A percentile compares a stretch with the other conserved stretches of the same genome.
phyloP scores from a whole-genome alignment of 2,113 vertebrate species.

The Felis chaus region DNA sequence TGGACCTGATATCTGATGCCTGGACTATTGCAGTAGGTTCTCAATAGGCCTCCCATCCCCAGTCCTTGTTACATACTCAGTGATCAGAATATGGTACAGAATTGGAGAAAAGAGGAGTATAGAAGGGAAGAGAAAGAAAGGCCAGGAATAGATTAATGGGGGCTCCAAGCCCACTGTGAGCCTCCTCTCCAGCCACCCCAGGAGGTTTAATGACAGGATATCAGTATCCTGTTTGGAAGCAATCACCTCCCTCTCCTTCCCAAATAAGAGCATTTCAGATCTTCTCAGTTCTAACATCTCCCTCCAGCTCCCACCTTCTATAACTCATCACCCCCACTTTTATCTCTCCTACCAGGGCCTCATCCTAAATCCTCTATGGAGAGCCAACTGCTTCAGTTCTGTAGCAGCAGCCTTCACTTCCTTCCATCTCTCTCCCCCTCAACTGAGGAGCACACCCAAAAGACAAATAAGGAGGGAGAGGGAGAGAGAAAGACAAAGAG shows the following conservation, averaged over 20 bases:
- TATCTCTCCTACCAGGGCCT: background rate
- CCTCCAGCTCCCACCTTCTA: background rate
- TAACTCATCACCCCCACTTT: background rate
- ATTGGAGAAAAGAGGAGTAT: background rate
- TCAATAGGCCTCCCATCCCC: background rate
- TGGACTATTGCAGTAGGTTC: background rate
- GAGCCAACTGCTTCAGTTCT: background rate
- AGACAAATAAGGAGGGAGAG: background rate
- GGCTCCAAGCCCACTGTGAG: background rate
- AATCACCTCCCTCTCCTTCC: background rate
- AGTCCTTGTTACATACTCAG: background rate
- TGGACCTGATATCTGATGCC: background rate
- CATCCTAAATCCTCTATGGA: background rate
- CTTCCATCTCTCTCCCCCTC: background rate
- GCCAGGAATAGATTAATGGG: background rate
- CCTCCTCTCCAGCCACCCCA: background rate
- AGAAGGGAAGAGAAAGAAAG: background rate
- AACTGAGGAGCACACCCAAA: background rate
- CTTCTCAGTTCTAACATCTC: background rate
- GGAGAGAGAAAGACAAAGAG: background rate
- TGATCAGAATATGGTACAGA: background rate
- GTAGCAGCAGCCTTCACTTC: background rate
- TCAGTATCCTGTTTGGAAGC: background rate
- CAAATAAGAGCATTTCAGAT: background rate
- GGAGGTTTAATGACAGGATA: background rate